Conservation (phyloP, 2,113 vertebrate species). For the Strigops habroptila region DNA sequence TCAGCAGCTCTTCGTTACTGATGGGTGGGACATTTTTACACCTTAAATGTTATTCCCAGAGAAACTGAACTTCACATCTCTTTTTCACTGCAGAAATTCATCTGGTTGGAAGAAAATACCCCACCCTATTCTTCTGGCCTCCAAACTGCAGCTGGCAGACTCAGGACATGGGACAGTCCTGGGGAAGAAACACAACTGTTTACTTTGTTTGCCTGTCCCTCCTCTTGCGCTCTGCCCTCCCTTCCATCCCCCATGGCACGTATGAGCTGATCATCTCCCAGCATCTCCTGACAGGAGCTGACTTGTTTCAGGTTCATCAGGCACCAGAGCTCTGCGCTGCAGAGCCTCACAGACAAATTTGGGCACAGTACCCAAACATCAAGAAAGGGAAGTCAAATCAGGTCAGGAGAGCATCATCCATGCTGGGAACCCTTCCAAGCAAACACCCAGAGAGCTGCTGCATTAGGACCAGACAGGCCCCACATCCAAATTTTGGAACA, state of each 20-base stretch:
- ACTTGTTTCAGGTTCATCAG: background rate
- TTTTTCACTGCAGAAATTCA: constrained; percentile 27
- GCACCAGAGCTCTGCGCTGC: background rate
- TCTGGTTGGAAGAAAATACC: constrained; percentile 50
- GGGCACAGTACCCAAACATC: constrained; percentile 9
- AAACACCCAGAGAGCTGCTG: constrained; percentile 57
- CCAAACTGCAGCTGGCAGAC: constrained; percentile 33
- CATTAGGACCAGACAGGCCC: background rate
- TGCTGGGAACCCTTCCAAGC: constrained; percentile 43
- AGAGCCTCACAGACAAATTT: background rate
- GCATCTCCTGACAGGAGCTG: background rate
- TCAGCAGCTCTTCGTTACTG: background rate
- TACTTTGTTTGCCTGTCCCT: background rate
- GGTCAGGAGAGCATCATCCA: constrained; percentile 60
- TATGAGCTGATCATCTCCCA: background rate
- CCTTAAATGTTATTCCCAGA: constrained; percentile 64
- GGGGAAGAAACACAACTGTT: constrained; percentile 34
- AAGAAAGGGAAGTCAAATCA: constrained; percentile 27
- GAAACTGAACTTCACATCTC: constrained; percentile 1
- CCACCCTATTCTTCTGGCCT: constrained; percentile 41
- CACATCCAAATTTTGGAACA: constrained; percentile 37
- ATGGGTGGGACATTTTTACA: constrained; percentile 21
- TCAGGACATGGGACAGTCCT: background rate
- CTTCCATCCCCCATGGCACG: background rate
- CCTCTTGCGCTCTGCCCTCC: background rate